phyloP scores from a whole-genome alignment of 2,113 vertebrate genomes.

The Diphyllodes magnificus region DNA sequence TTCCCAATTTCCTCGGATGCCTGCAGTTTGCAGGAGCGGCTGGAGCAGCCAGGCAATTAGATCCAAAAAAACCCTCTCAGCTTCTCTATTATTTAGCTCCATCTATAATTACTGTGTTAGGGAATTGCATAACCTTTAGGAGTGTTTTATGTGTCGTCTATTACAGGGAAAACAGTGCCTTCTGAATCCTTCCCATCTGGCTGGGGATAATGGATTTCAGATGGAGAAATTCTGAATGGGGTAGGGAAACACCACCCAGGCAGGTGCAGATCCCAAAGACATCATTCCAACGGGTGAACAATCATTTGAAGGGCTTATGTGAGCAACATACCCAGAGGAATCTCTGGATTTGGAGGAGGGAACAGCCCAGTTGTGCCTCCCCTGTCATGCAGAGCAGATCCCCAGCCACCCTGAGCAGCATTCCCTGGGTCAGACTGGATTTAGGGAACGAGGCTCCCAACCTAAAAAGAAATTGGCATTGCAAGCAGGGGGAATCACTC shows the following conservation, averaged over 20 bases:
- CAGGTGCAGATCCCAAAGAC: not conserved
- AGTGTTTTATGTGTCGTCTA: not conserved
- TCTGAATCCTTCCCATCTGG: conserved; percentile 8
- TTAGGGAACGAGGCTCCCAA: not conserved
- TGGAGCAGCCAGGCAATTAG: conserved; percentile 33
- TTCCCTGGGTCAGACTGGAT: not conserved
- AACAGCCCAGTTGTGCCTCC: not conserved
- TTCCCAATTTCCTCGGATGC: not conserved
- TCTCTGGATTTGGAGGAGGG: not conserved
- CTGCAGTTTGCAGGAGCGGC: not conserved
- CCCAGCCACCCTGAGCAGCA: not conserved
- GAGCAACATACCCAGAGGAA: not conserved
- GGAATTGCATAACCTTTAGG: conserved; percentile 26
- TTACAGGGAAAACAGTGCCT: not conserved
- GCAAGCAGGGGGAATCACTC: not conserved
- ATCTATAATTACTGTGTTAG: conserved; percentile 25
- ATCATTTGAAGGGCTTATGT: not conserved
- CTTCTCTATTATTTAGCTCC: conserved; percentile 52
- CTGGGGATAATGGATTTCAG: not conserved
- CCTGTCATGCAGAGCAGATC: accelerated
- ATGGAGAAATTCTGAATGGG: not conserved
- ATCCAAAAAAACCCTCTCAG: not conserved
- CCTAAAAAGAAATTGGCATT: not conserved
- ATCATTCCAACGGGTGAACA: not conserved
- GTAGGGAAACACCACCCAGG: not conserved